Percentiles rank a stretch among this genome's conserved stretches.
These are phyloP conservation scores for Venusia cambrica DNA, from an alignment of 2,888 invertebrate species.

Conservation along the genomic window DNA sequence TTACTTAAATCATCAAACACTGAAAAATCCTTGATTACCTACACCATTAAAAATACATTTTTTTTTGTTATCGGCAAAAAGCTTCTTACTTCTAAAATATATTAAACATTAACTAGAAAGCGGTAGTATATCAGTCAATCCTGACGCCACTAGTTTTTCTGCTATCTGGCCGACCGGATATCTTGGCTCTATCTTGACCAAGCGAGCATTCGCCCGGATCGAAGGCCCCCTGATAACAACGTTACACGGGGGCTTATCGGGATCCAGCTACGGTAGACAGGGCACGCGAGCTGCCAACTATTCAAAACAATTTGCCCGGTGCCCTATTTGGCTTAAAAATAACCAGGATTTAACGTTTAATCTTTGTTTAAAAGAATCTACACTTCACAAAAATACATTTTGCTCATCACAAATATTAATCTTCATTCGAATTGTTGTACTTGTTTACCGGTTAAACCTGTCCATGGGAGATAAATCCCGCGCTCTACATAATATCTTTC, in stretches of 20 bases:
- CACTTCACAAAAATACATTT: no score
- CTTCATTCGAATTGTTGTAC: no score
- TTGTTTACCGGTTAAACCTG: no score
- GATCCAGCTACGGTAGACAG: constrained; percentile 16
- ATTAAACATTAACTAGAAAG: no score
- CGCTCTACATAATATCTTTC: constrained; percentile 2
- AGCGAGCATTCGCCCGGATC: constrained; percentile 6
- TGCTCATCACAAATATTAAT: no score
- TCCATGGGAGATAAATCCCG: background rate
- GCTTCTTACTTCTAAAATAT: no score
- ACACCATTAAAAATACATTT: no score
- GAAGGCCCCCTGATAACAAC: constrained; percentile 12
- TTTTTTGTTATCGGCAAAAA: no score
- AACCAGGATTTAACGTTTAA: no score
- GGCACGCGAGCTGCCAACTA: constrained; percentile 22
- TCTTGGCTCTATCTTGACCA: constrained; percentile 16
- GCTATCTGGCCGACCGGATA: constrained; percentile 10
- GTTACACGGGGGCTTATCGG: constrained; percentile 27
- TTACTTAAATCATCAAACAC: no score
- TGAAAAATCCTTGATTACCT: no score
- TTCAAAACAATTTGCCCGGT: constrained; percentile 21
- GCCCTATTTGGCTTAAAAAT: constrained; percentile 3
- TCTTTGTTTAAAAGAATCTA: no score
- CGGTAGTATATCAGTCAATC: background rate
- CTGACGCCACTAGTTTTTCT: constrained; percentile 1